phyloP scores from a whole-genome alignment of 2,797 vertebrate genomes.

The Adrianichthys oophorus region DNA sequence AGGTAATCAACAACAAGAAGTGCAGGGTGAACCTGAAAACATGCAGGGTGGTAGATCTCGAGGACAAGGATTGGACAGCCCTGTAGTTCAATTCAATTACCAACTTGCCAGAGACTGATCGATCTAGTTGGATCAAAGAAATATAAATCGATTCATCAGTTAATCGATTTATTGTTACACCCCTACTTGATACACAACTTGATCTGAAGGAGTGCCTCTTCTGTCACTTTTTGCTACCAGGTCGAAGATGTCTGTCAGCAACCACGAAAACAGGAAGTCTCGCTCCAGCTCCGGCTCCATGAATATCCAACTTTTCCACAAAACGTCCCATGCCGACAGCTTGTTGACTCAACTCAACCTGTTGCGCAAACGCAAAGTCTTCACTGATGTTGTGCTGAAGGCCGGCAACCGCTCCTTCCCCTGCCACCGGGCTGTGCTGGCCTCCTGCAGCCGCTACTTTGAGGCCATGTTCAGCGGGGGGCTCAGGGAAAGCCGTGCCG shows the following conservation, averaged over 20 bases:
- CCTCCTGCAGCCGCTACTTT: slow-evolving; percentile 86
- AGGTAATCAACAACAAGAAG: too few species aligned
- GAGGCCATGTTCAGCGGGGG: slow-evolving; percentile 87
- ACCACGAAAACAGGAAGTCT: slow-evolving; percentile 87
- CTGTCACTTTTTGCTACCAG: slow-evolving; percentile 24
- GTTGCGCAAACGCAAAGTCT: slow-evolving; percentile 80
- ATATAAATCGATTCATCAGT: too few species aligned
- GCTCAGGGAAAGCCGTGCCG: slow-evolving; percentile 80
- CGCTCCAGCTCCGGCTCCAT: slow-evolving; percentile 86
- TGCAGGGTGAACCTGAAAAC: too few species aligned
- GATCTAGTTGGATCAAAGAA: too few species aligned
- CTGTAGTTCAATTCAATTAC: too few species aligned
- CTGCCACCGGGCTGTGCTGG: slow-evolving; percentile 85
- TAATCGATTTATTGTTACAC: too few species aligned
- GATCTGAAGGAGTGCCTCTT: background rate
- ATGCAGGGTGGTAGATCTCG: too few species aligned
- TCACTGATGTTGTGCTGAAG: slow-evolving; percentile 82
- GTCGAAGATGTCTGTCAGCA: slow-evolving; percentile 82
- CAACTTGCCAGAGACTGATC: too few species aligned
- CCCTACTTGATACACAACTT: too few species aligned
- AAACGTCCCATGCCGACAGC: slow-evolving; percentile 84
- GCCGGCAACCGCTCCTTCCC: slow-evolving; percentile 81
- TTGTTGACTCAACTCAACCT: slow-evolving; percentile 86
- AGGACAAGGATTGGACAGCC: too few species aligned
- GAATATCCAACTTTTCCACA: slow-evolving; percentile 89